These are phyloP conservation scores for Karalla daura DNA, from an alignment of 2,797 vertebrate species.

Conservation along the genomic window DNA sequence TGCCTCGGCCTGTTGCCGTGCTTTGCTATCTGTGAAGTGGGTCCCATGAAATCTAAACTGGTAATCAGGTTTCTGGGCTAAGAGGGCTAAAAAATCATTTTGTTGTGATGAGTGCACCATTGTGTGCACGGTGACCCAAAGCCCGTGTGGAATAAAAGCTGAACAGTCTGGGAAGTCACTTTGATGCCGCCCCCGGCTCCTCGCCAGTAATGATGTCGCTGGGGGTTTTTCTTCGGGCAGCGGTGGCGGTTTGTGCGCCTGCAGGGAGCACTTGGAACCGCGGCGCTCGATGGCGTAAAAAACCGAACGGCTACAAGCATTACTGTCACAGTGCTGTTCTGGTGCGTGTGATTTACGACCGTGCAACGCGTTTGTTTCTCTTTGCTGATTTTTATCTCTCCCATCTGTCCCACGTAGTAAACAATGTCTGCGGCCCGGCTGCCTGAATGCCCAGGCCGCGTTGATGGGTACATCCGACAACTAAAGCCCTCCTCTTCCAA, in stretches of 20 bases:
- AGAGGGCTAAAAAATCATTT: constrained; percentile 42
- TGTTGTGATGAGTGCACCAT: constrained; percentile 40
- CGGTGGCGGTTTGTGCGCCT: constrained; percentile 16
- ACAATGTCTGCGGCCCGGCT: constrained; percentile 44
- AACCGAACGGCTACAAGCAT: too few species aligned
- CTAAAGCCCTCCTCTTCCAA: constrained; percentile 21
- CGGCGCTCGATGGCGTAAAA: too few species aligned
- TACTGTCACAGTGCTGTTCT: background rate
- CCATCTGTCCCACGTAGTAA: constrained; percentile 9
- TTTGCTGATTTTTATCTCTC: constrained; percentile 9
- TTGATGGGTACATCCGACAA: constrained; percentile 28
- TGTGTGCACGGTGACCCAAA: constrained; percentile 30
- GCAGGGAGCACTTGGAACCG: too few species aligned
- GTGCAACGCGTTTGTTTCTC: background rate
- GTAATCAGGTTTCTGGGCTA: constrained; percentile 61
- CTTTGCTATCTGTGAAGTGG: constrained; percentile 39
- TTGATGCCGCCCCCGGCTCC: constrained; percentile 11
- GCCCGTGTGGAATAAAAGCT: constrained; percentile 19
- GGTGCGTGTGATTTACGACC: too few species aligned
- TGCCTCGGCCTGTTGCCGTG: constrained; percentile 18
- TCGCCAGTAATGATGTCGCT: constrained; percentile 16
- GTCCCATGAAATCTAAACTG: constrained; percentile 60
- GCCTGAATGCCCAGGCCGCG: constrained; percentile 7
- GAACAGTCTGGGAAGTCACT: constrained; percentile 23
- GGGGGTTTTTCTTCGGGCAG: constrained; percentile 11